phyloP scores from a whole-genome alignment of 2,888 invertebrate species.

The Boloria selene region DNA sequence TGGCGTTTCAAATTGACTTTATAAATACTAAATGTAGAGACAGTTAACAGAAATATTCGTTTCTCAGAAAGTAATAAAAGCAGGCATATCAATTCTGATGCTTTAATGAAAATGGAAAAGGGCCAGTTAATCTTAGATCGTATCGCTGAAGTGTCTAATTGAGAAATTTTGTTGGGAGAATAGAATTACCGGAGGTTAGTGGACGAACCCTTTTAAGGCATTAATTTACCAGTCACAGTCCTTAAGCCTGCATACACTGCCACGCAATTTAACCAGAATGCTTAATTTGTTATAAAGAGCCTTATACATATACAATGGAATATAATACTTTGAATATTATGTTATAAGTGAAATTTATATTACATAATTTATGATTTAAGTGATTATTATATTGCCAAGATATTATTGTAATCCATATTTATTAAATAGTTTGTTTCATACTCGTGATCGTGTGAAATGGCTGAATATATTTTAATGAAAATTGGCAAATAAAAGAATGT shows the following conservation, averaged over 20 bases:
- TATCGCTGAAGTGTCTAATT: slow-evolving; percentile 62
- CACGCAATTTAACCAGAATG: slow-evolving; percentile 13
- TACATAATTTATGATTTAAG: too few relatives aligned
- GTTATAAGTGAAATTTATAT: too few relatives aligned
- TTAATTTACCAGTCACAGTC: slow-evolving; percentile 35
- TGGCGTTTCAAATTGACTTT: slow-evolving; percentile 8
- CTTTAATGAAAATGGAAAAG: slow-evolving; percentile 62
- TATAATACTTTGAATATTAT: too few relatives aligned
- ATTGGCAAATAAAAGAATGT: too few relatives aligned
- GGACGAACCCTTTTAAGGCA: slow-evolving; percentile 31
- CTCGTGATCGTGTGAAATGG: too few relatives aligned
- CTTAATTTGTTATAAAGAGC: slow-evolving; percentile 8
- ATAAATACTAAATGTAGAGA: slow-evolving; percentile 14
- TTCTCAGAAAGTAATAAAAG: slow-evolving; percentile 23
- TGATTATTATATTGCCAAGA: too few relatives aligned
- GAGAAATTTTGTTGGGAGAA: slow-evolving; percentile 70
- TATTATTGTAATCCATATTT: too few relatives aligned
- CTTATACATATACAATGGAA: background rate
- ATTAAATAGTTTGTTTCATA: too few relatives aligned
- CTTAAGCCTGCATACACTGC: slow-evolving; percentile 14
- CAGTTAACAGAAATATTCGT: slow-evolving; percentile 25
- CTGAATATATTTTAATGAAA: too few relatives aligned
- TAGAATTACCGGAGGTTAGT: slow-evolving; percentile 52
- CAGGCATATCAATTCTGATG: slow-evolving; percentile 29
- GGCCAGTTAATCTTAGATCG: slow-evolving; percentile 61